phyloP scores from a whole-genome alignment of 2,888 invertebrate genomes.

The Archaeoteleia sp. region DNA sequence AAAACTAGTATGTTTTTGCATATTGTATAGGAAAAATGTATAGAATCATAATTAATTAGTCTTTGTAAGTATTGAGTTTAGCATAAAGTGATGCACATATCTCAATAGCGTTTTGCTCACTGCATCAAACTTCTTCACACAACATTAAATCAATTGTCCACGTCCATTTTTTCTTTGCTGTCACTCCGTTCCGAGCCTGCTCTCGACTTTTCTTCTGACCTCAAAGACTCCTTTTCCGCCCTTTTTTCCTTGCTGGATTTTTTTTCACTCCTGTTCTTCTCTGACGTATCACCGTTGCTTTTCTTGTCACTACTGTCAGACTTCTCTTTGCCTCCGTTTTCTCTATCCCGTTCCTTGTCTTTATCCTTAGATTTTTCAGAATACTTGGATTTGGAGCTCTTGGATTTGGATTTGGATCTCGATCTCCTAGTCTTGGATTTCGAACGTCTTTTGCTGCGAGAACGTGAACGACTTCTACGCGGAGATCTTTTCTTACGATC shows the following conservation, averaged over 20 bases:
- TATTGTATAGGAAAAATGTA: too few relatives aligned
- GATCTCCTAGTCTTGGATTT: slow-evolving; percentile 76
- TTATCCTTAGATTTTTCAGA: slow-evolving; percentile 69
- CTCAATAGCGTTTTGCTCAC: too few relatives aligned
- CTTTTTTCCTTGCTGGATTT: slow-evolving; percentile 66
- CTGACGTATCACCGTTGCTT: slow-evolving; percentile 68
- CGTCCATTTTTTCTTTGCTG: slow-evolving; percentile 54
- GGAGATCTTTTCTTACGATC: slow-evolving; percentile 64
- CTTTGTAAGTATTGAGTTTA: too few relatives aligned
- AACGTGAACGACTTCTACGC: slow-evolving; percentile 71
- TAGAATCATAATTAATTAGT: too few relatives aligned
- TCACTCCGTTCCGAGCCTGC: slow-evolving; percentile 54
- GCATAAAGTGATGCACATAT: too few relatives aligned
- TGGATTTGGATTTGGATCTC: slow-evolving; percentile 75
- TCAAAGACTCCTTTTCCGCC: slow-evolving; percentile 64
- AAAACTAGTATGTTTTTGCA: too few relatives aligned
- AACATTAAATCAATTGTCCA: slow-evolving; percentile 23
- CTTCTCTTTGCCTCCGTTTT: slow-evolving; percentile 65
- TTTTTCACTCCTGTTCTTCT: slow-evolving; percentile 64
- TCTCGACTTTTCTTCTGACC: slow-evolving; percentile 56
- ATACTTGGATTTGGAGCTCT: slow-evolving; percentile 72
- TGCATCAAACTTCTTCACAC: not conserved
- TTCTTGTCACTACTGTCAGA: slow-evolving; percentile 69
- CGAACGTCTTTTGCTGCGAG: slow-evolving; percentile 78
- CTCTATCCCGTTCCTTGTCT: slow-evolving; percentile 58